These are phyloP conservation scores for Platichthys stellatus DNA, from an alignment of 2,113 vertebrate species.

Conservation along the genomic window DNA sequence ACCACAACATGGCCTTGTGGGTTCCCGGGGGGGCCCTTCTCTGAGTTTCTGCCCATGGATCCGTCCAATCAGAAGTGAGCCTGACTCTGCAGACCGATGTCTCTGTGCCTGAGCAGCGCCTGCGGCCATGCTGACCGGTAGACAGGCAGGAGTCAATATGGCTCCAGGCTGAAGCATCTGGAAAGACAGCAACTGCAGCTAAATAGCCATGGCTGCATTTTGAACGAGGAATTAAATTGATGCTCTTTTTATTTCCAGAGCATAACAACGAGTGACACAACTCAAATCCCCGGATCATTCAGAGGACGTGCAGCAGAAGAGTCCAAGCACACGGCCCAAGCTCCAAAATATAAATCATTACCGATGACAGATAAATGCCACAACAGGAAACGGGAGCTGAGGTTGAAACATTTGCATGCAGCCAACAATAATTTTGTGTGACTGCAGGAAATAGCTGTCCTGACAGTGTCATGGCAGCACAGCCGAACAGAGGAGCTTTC, in stretches of 20 bases:
- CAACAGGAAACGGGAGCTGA: constrained; percentile 32
- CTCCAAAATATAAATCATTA: constrained; percentile 10
- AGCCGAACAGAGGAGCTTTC: background rate
- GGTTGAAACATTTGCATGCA: constrained; percentile 28
- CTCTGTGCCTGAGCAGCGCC: constrained; percentile 61
- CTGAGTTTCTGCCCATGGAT: constrained; percentile 41
- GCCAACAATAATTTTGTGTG: constrained; percentile 24
- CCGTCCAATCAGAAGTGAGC: constrained; percentile 8
- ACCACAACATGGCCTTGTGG: constrained; percentile 47
- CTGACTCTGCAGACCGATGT: constrained; percentile 50
- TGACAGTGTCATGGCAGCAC: constrained; percentile 19
- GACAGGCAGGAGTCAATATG: constrained; percentile 73
- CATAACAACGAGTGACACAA: constrained; percentile 48
- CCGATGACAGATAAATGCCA: constrained; percentile 23
- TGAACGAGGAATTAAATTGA: constrained; percentile 40
- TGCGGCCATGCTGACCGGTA: constrained; percentile 62
- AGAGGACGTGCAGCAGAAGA: background rate
- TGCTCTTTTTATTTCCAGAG: constrained; percentile 42
- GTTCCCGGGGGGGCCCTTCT: constrained; percentile 5
- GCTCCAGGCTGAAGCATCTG: constrained; percentile 71
- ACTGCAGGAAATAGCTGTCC: constrained; percentile 25
- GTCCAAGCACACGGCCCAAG: background rate
- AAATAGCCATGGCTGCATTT: background rate
- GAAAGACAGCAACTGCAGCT: constrained; percentile 23
- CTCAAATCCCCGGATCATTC: constrained; percentile 12